Base-by-base conservation (phyloP, 2,113 vertebrate species). In the Pseudorhombus dupliciocellatus region DNA sequence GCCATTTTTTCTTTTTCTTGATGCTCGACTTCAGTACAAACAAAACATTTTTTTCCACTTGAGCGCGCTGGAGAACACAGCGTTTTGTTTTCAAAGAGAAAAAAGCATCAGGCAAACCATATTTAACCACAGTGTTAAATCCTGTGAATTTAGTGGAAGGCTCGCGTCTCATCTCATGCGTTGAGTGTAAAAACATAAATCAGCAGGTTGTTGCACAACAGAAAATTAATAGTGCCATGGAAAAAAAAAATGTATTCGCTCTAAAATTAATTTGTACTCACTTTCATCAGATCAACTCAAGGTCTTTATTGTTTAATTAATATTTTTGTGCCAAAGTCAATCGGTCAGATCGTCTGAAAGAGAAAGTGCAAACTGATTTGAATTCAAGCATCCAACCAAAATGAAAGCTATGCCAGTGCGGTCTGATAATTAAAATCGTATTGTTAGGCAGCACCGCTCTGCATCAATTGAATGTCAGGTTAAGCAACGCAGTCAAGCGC, bases 271-370 rank as follows among this genome's bases (percentile, higher is more conserved):
- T 80, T 81, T 77, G 34, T 59, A 18, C 66, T 40, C 34, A 67
- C 24, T 55, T 75, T 26, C 46, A 68, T 54, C n/a, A 66, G 22
- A 79, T 85, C 44, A 66, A 50, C 57, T 42, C 1, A 2, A 60
- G 56, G 51, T 60, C 66, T 72, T 79, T 75, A 30, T 34, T 22
- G 16, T 73, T 75, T 63, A 83, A 71, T 87, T 58, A 64, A 84
- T 73, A 50, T 74, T 79, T n/a, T 65, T 80, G 51, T 63, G 62
- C 46, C 31, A 40, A 56, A 75, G 59, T 75, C 53, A 84, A 82
- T 77, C 65, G 71, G 65, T 78, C 57, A 75, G 42, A 79, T 81
- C 50, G 71, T 83, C 81, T 85, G 61, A 81, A 65, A 51, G 37
- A 46, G 18, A 50, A 74, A 78, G 66, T 80, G 26, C 69, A 81